Evolutionary conservation across 2,797 vertebrate species (phyloP).

Genomic region (Pantherophis alleghaniensis): DNA sequence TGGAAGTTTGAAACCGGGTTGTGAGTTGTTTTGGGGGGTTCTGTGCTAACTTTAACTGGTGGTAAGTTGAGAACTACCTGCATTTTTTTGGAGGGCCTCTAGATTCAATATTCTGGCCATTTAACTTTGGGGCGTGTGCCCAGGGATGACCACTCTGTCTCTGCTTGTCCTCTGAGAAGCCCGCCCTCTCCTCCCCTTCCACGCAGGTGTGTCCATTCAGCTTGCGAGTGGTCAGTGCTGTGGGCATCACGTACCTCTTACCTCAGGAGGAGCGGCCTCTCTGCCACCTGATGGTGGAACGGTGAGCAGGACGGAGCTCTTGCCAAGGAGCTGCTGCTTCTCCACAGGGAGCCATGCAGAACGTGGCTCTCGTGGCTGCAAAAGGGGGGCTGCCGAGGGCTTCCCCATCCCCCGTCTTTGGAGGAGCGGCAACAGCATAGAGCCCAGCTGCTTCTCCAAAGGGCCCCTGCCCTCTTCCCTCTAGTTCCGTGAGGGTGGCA

Average conservation of each 20-base stretch:
- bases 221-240: slow-evolving; percentile 93
- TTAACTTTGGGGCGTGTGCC: neutral
- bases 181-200: rapidly evolving
- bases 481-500: neutral
- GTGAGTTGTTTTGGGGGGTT: neutral
- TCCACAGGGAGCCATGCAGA: rapidly evolving
- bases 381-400: no score
- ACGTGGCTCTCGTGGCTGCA: neutral
- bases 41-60: neutral
- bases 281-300: slow-evolving; percentile 94
- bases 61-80: neutral
- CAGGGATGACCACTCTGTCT: neutral
- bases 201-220: slow-evolving; percentile 93
- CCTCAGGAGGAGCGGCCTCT: slow-evolving; percentile 95
- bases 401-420: rapidly evolving
- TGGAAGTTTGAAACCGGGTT: neutral
- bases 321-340: neutral
- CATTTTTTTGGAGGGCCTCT: neutral
- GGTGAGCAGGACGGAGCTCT: slow-evolving; percentile 70
- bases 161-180: neutral
- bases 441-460: neutral
- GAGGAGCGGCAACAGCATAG: rapidly evolving
- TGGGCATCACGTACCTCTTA: slow-evolving; percentile 95
- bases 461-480: neutral
- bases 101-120: neutral